Percentiles rank a stretch among this genome's conserved stretches.
phyloP scores from a whole-genome alignment of 2,888 invertebrate genomes.

The Drosophila anomalata region DNA sequence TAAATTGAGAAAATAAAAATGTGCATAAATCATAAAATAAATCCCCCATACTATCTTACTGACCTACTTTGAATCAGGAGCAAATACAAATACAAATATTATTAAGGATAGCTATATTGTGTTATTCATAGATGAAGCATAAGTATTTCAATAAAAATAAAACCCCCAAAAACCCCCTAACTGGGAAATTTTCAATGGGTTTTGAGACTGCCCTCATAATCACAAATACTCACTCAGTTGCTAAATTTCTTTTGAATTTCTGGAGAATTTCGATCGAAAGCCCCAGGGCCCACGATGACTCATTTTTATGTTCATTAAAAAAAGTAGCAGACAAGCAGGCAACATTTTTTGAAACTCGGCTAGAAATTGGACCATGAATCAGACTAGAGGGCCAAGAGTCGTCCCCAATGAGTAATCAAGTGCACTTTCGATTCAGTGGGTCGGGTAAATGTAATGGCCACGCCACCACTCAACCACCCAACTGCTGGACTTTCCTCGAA shows the following conservation, averaged over 20 bases:
- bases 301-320: slow-evolving; percentile 10
- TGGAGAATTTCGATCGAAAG: background rate
- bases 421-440: slow-evolving; percentile 16
- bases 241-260: slow-evolving; percentile 1
- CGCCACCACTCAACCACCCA: slow-evolving; percentile 16
- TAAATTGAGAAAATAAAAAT: too few relatives aligned
- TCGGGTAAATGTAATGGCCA: slow-evolving; percentile 3
- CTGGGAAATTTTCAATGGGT: slow-evolving; percentile 2
- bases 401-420: slow-evolving; percentile 16
- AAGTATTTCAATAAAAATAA: background rate
- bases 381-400: slow-evolving; percentile 14
- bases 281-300: slow-evolving; percentile 19
- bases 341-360: slow-evolving; percentile 4
- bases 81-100: background rate
- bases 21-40: background rate
- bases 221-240: background rate
- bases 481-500: slow-evolving; percentile 13
- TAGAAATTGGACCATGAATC: slow-evolving; percentile 24
- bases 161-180: background rate
- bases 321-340: slow-evolving; percentile 13
- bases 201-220: background rate
- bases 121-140: background rate
- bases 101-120: background rate
- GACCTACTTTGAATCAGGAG: background rate
- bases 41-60: background rate